These are phyloP conservation scores for Sorex araneus DNA, from an alignment of 2,113 vertebrate species.

Conservation along the genomic window DNA sequence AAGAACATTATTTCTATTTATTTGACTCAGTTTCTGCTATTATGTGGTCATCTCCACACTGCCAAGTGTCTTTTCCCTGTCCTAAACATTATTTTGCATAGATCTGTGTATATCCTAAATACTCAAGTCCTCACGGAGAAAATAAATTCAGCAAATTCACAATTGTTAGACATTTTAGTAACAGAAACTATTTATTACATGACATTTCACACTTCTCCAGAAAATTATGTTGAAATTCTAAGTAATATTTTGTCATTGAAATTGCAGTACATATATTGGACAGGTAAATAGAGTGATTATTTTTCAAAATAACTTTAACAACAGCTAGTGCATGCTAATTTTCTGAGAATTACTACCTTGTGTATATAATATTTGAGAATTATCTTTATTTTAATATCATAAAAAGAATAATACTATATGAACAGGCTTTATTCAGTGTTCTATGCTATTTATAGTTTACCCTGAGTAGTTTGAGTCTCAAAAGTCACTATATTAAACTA, in stretches of 20 bases:
- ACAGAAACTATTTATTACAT: slow-evolving; percentile 64
- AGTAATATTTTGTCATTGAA: slow-evolving; percentile 57
- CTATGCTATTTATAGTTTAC: neutral
- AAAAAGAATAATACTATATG: slow-evolving; percentile 31
- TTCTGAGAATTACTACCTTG: neutral
- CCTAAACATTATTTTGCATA: neutral
- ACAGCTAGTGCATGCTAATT: slow-evolving; percentile 14
- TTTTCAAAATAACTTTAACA: slow-evolving; percentile 63
- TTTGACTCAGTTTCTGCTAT: neutral
- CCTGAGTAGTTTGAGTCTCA: neutral
- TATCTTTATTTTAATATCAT: neutral
- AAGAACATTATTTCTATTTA: neutral
- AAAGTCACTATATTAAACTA: neutral
- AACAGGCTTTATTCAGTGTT: neutral
- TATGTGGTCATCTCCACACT: neutral
- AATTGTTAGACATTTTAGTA: slow-evolving; percentile 54
- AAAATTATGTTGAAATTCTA: slow-evolving; percentile 62
- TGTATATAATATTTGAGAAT: neutral
- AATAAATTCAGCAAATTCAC: slow-evolving; percentile 54
- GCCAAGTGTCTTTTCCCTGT: neutral
- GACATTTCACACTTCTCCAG: slow-evolving; percentile 6
- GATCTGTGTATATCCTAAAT: neutral
- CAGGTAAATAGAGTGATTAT: slow-evolving; percentile 57
- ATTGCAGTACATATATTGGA: slow-evolving; percentile 2
- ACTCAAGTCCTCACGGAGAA: slow-evolving; percentile 20